Evolutionary conservation across 2,797 vertebrate species (phyloP), one percentile per base, ranked within the genome.

Genomic region (Myotis myotis): DNA sequence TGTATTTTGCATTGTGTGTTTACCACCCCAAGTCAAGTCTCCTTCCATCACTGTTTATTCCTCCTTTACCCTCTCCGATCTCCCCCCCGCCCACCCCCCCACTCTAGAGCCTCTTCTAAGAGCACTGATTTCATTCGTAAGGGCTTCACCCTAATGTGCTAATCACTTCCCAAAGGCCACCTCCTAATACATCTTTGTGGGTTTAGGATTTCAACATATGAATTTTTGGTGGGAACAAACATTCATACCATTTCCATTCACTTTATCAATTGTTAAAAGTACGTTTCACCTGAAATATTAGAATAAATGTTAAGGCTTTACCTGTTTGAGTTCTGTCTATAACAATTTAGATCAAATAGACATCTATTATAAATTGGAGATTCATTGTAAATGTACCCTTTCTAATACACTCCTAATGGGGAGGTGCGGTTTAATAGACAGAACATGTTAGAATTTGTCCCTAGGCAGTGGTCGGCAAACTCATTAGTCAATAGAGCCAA

Each of bases 261-360:
- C 57, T 92, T 89, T 86, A 71, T 83, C 7, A 57, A 8, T 87
- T 87, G 71, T 83, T 91, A 86, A 80, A 87, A 86, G 55, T 80
- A 22, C 0, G 16, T 91, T 53, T 94, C 33, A 89, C 41, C 11
- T 78, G 30, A 47, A 93, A 93, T 75, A 53, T 96, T 78, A 62
- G 44, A 62, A 68, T 75, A 70, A 75, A 36, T 76, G 19, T 78
- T 88, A 78, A 82, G 38, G 25, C 30, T 51, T 94, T 82, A 88
- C 55, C 22, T 91, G n/a, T 87, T 85, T 71, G 68, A 80, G 23
- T 87, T 92, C 53, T 72, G 11, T 36, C 30, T 87, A 8, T 87
- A 93, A 78, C 15, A 87, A 19, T 92, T 87, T 96, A 92, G 74
- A 92, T 83, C n/a, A 85, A 78, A 41, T 68, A 85, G 68, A 60